These are phyloP conservation scores for Saccostrea glomerata DNA, from an alignment of 1,140 invertebrate genomes.

Conservation along the genomic window DNA sequence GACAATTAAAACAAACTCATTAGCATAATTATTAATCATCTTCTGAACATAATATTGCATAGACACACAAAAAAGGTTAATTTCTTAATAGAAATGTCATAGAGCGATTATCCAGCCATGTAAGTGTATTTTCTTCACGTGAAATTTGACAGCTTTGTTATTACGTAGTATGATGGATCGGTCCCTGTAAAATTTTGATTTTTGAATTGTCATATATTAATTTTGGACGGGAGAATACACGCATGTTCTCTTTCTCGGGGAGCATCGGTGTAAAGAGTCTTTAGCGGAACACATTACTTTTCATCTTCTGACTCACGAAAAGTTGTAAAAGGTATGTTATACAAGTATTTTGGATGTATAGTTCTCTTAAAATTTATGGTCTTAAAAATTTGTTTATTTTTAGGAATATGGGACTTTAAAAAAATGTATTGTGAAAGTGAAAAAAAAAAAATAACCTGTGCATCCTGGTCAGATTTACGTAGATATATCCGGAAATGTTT, in stretches of 20 bases:
- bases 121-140: constrained; percentile 31
- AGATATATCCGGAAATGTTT: neutral
- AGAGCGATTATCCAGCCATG: neutral
- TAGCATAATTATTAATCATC: constrained; percentile 34
- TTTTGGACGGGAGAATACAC: constrained; percentile 27
- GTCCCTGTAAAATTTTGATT: constrained; percentile 9
- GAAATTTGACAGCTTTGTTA: neutral
- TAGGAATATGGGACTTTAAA: neutral
- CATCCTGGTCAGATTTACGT: neutral
- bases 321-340: neutral
- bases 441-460: neutral
- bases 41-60: neutral
- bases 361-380: neutral
- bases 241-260: neutral
- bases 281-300: neutral
- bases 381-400: too few species aligned
- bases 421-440: neutral
- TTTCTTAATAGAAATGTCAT: neutral
- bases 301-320: constrained; percentile 22
- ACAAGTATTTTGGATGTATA: neutral
- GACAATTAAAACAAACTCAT: constrained; percentile 38
- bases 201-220: constrained; percentile 35
- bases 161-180: constrained; percentile 13
- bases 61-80: constrained; percentile 14
- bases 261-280: neutral